Evolutionary conservation across 2,888 invertebrate species (phyloP), one percentile per base, ranked within the genome.

Genomic region (Pandemis corylana): DNA sequence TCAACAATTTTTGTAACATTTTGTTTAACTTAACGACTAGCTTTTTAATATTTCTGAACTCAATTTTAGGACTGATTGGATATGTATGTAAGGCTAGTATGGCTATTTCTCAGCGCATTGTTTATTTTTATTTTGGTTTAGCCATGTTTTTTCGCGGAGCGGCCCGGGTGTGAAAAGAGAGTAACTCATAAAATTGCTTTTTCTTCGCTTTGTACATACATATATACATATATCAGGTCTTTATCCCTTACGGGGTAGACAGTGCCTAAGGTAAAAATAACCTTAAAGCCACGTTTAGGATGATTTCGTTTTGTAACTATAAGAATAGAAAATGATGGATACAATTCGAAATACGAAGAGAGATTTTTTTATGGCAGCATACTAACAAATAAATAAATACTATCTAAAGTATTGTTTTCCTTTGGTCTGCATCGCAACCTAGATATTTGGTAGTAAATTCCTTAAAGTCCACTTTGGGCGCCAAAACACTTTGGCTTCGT

Each of bases 381-480:
- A 36, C 0, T 36, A 36, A 28, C 2, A 28, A 28, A 36, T 36
- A 36, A 36, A 36, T 36, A 36, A 36, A 36, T 36, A 36, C 28
- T 36, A 36, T 28, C 28, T 59, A 28, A 28, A 59, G 12, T 1
- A 46, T 65, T 70, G 53, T 62, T 67, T 75, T 70, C 70, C 41
- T 70, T 62, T 66, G 46, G 36, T 67, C 41, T 67, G 67, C 53
- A 67, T 15, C 64, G 62, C 75, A 71, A 63, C 75, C 75, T 63
- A 75, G 67, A 63, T 75, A 71, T 75, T 75, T 75, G 71, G 71
- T 75, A 75, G 75, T 75, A 75, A 75, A 75, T 75, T 64, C 75
- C 64, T 46, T 71, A 49, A 65, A 75, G 49, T 68, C 64, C 68
- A 41, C 56, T 56, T 75, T 83, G 80, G 84, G 84, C 87, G 87